A percentile compares a stretch with the other conserved stretches of the same genome.
phyloP scores from a whole-genome alignment of 2,113 vertebrate species.

The Mustela lutreola region DNA sequence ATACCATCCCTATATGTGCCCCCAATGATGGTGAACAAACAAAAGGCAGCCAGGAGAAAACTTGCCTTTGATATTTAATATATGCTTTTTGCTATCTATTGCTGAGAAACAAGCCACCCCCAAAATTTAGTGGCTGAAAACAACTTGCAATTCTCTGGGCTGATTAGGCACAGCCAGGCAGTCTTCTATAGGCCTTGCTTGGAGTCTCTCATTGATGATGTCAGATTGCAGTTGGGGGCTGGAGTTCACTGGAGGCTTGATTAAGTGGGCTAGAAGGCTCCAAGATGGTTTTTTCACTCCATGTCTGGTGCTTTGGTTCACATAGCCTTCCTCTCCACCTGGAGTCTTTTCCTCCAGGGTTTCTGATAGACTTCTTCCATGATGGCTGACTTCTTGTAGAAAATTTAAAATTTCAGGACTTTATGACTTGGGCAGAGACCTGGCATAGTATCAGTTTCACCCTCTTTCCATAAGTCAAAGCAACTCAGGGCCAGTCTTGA shows the following conservation, averaged over 20 bases:
- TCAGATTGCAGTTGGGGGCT: neutral
- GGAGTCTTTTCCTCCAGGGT: neutral
- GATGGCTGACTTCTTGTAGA: neutral
- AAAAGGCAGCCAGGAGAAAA: slow-evolving; percentile 1
- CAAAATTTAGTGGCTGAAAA: slow-evolving; percentile 26
- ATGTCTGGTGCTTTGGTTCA: neutral
- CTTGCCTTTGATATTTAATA: neutral
- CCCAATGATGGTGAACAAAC: slow-evolving; percentile 8
- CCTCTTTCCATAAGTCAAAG: neutral
- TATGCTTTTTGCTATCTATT: slow-evolving; percentile 46
- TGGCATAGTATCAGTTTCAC: neutral
- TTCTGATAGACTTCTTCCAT: neutral
- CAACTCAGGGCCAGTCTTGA: neutral
- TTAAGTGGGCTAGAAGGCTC: neutral
- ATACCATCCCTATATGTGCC: neutral
- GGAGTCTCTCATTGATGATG: neutral
- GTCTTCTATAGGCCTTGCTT: neutral
- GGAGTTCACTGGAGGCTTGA: neutral
- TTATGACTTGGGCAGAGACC: neutral
- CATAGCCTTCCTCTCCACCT: neutral
- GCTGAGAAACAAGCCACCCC: slow-evolving; percentile 14
- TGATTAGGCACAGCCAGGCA: neutral
- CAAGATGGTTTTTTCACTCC: slow-evolving; percentile 19
- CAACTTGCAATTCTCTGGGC: neutral
- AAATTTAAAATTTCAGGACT: neutral